phyloP scores from a whole-genome alignment of 2,888 invertebrate species.

The Andricus curvator region DNA sequence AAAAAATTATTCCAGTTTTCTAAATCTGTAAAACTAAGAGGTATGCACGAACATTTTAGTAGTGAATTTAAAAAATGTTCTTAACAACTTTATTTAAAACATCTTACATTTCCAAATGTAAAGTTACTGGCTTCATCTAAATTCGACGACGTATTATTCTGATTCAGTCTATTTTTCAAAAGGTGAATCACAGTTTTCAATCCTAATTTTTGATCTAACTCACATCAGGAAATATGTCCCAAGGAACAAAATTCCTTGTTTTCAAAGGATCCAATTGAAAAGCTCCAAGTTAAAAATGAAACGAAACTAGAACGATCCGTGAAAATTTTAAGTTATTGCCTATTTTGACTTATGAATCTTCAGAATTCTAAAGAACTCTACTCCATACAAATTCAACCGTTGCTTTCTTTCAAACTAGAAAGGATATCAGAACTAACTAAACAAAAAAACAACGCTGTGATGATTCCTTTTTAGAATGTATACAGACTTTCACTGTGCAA shows the following conservation, averaged over 20 bases:
- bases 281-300: neutral
- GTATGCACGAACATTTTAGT: neutral
- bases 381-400: neutral
- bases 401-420: neutral
- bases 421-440: neutral
- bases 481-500: neutral
- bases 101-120: neutral
- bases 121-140: neutral
- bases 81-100: conserved; percentile 2
- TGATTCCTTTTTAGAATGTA: neutral
- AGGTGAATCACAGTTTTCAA: neutral
- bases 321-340: no score
- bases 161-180: conserved; percentile 1
- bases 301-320: neutral
- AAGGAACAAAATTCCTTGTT: neutral
- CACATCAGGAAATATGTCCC: neutral
- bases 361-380: neutral
- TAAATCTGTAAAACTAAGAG: neutral
- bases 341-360: neutral
- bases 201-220: neutral
- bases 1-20: neutral
- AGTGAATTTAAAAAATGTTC: neutral
- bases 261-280: neutral
- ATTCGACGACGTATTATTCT: neutral
- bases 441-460: neutral